phyloP scores from a whole-genome alignment of 2,113 vertebrate species.

The Glareola pratincola region DNA sequence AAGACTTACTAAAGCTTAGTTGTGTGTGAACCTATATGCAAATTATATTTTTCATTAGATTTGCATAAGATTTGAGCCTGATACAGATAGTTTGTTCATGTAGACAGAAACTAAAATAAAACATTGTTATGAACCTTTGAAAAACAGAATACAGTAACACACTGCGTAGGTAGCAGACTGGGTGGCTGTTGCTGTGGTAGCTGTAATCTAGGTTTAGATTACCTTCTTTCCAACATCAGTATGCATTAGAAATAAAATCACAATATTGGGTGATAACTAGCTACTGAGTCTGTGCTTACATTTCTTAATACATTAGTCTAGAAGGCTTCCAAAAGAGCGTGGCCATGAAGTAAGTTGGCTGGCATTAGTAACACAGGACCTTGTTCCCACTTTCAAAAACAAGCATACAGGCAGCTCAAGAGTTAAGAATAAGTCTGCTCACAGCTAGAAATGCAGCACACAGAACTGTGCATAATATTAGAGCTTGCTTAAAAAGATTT shows the following conservation, averaged over 20 bases:
- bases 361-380: background rate
- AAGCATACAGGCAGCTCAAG: background rate
- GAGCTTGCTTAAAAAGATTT: conserved; percentile 40
- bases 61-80: background rate
- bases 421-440: background rate
- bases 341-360: background rate
- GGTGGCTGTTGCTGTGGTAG: background rate
- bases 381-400: background rate
- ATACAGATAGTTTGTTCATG: background rate
- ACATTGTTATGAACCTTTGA: background rate
- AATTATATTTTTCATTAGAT: background rate
- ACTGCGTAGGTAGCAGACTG: background rate
- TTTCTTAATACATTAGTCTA: background rate
- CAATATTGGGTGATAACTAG: background rate
- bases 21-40: background rate
- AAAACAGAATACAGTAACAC: background rate
- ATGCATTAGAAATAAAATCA: background rate
- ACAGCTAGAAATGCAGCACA: background rate
- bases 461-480: background rate
- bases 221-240: background rate
- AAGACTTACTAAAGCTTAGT: background rate
- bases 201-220: background rate
- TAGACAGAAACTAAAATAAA: background rate
- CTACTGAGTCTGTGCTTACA: background rate
- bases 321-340: background rate